Base-by-base conservation (phyloP, 2,113 vertebrate species). In the Corythornis madagascariensis region DNA sequence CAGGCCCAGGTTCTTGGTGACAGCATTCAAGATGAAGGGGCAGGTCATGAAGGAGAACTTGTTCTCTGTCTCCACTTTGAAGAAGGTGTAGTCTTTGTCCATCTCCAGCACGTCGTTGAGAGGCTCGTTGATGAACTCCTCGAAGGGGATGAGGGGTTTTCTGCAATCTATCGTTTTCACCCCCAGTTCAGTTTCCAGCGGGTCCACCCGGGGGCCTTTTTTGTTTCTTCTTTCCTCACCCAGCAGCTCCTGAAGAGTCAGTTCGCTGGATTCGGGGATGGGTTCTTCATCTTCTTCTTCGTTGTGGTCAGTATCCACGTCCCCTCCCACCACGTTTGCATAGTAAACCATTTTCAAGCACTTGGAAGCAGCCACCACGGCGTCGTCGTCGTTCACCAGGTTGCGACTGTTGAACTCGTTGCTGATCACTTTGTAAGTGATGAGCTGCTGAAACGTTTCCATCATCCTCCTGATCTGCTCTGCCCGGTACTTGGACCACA, bases 21-120 rank as follows among this genome's bases (percentile, higher is more conserved):
- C 98, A 75, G 98, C 98, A 74, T 98, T 99, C 95, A 99, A 97
- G 95, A 99, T 99, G 96, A 99, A 99, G 70, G 99, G 99, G 94
- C 99, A 99, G 65, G 98, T 99, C 98, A 99, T 99, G 97, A 99
- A 99, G 76, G 99, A 99, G 97, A 99, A 99, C 97, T 99, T 99
- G 73, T 98, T 99, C 96, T 99, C 99, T 6, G 98, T 99, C 83
- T 99, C 98, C 94, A 99, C 99, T 95, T 99, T 99, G 97, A 99
- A 99, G 97, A 99, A 99, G 76, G 99, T 99, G 92, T 99, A 99
- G 91, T 99, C 99, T 96, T 99, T 99, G 98, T 99, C 99, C 99
- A 99, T 99, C 98, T 99, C 99, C 93, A 99, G 98, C 89, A 99
- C 99, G 55, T 99, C 99, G 70, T 99, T 99, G 89, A 99, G 96